Evolutionary conservation across 2,797 vertebrate genomes (phyloP).

Genomic region (Erethizon dorsatum): DNA sequence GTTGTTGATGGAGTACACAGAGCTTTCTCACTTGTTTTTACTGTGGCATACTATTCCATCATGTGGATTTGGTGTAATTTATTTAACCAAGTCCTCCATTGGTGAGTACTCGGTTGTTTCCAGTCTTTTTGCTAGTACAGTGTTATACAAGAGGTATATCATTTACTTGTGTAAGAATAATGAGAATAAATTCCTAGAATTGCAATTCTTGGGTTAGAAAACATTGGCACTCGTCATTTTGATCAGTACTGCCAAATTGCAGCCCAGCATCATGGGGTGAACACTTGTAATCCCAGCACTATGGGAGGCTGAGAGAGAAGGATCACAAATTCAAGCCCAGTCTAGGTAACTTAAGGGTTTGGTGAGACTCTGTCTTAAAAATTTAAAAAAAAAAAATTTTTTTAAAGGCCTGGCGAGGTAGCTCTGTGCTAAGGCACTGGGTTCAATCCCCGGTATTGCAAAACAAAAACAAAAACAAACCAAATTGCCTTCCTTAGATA

Average conservation of each 20-base stretch:
- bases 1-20: not conserved
- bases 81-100: not conserved
- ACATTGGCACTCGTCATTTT: constrained; percentile 14
- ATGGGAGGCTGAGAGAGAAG: not conserved
- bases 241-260: not conserved
- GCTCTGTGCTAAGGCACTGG: not conserved
- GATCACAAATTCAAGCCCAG: not conserved
- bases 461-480: not conserved
- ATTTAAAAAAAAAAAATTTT: not conserved
- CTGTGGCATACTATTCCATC: not conserved
- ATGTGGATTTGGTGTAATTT: not conserved
- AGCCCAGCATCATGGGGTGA: not conserved
- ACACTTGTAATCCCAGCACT: not conserved
- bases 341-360: not conserved
- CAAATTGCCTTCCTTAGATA: not conserved
- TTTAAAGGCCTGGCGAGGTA: not conserved
- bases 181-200: not conserved
- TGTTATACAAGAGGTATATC: not conserved
- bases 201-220: constrained; percentile 29
- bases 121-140: not conserved
- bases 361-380: not conserved
- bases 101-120: not conserved
- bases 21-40: not conserved
- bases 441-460: not conserved
- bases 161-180: not conserved